Evolutionary conservation across 2,888 invertebrate species (phyloP), one percentile per base, ranked within the genome.

Genomic region (Phalera bucephala): DNA sequence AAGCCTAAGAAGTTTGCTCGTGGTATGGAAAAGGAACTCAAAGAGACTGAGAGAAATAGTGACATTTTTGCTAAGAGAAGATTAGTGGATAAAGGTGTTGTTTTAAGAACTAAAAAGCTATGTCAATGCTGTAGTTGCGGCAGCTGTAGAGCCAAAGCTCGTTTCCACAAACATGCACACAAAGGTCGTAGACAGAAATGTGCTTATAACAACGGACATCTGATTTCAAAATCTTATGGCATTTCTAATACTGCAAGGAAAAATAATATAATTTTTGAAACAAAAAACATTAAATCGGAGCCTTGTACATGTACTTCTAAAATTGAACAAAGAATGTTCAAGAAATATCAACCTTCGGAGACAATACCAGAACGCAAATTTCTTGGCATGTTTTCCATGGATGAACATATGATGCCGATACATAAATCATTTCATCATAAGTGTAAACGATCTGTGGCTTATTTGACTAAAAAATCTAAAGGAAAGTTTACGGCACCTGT

Each of bases 121-220:
- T 65, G 59, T 35, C 68, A 71, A 29, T 74, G 74, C 43, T 80
- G 77, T 30, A 78, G 72, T 39, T 81, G 78, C 52, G 79, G 74
- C 35, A 64, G 58, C 41, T 80, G 73, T 46, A 60, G 52, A 31
- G 64, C 68, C 2, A 56, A 64, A 45, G 33, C 37, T 10, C 41
- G 45, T 8, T 28, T 45, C 5, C 44, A 45, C 9, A 43, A 52
- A 26, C 36, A 40, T 23, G 15, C 26, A 2, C 22, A 32, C 2
- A 60, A 51, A 42, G 43, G 29, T 36, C 54, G 54, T 10, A 59
- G 35, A 38, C 56, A 49, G 9, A 36, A 36, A 27, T 60, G 54
- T 27, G 33, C 43, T 12, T 41, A 49, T 6, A 11, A 28, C 19
- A 29, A 34, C 14, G 48, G 40, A 7, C 21, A 44, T 9, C 42